Evolutionary conservation across 2,113 vertebrate species (phyloP), one percentile per base, ranked within the genome.

Genomic region (Oryzias melastigma): DNA sequence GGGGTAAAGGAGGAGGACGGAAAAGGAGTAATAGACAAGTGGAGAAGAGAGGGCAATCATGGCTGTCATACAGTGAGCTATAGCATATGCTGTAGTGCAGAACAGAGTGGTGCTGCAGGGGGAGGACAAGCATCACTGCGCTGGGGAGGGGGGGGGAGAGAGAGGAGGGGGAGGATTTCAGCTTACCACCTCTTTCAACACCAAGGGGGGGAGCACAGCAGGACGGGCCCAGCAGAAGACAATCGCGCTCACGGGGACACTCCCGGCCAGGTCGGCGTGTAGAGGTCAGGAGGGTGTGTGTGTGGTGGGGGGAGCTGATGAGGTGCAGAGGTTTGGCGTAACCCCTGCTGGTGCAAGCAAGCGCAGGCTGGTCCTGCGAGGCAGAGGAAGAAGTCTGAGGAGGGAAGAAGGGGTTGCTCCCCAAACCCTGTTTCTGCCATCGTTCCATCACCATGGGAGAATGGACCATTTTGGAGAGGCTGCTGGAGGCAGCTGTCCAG

Each of bases 401-500:
- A n/a, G 65, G 64, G 20, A 65, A 69, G 54, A 73, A 62, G 48
- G 65, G 68, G 54, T 42, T 0, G 41, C 15, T 52, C 66, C 60
- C n/a, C 24, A 54, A 67, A 46, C 63, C 58, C 66, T 12, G 22
- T 63, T 82, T 82, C 71, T 58, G 64, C 55, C 68, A 68, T 79
- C 52, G 68, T 20, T 79, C 75, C 61, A 49, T 68, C 80, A 74
- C 63, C 86, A 93, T 93, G 92, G 92, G 92, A 15, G 92, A 93
- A 84, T 93, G 92, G 92, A 93, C 92, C 67, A 93, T 93, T 65
- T 51, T 93, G 77, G 92, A 93, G 89, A 87, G 92, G 77, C 84
- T 93, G 80, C 90, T 93, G 83, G 92, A 93, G 85, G 92, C 92
- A 27, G 92, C 92, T 54, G 92, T 93, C 64, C 92, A 93, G 87